Conservation (phyloP, 2,113 vertebrate species). For the Alethe diademata region DNA sequence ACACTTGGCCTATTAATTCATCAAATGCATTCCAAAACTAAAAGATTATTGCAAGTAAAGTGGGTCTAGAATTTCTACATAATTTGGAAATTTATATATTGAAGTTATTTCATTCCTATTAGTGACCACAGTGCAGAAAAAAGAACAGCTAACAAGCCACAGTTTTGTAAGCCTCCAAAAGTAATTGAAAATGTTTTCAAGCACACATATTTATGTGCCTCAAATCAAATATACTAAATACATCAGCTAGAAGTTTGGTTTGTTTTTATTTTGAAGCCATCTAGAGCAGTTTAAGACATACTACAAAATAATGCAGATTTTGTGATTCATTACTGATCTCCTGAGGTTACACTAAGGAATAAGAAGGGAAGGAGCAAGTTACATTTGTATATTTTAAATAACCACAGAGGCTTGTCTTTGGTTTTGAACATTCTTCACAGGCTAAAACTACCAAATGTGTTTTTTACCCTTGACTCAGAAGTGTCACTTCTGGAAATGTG, state of each 20-base stretch:
- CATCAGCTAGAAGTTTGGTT: background rate
- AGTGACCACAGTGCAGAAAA: background rate
- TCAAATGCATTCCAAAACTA: background rate
- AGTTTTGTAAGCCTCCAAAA: conserved; percentile 12
- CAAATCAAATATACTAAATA: conserved; percentile 37
- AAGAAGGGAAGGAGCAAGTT: background rate
- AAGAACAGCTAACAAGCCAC: background rate
- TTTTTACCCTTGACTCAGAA: conserved; percentile 93
- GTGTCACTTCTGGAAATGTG: conserved; percentile 84
- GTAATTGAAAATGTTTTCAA: conserved; percentile 54
- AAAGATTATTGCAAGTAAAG: conserved; percentile 8
- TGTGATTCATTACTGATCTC: conserved; percentile 38
- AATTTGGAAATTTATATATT: background rate
- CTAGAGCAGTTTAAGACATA: conserved; percentile 39
- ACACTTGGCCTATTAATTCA: background rate
- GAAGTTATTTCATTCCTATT: background rate
- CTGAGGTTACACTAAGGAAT: conserved; percentile 4
- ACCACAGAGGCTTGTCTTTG: background rate
- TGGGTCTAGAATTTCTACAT: background rate
- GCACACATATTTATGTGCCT: conserved; percentile 35
- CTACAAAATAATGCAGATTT: conserved; percentile 8
- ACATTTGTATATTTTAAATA: background rate
- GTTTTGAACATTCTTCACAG: conserved; percentile 34
- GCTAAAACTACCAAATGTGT: conserved; percentile 74
- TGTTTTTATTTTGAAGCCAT: conserved; percentile 55